Evolutionary conservation across 2,888 invertebrate genomes (phyloP).

Genomic region (Pantelozetes paolii): DNA sequence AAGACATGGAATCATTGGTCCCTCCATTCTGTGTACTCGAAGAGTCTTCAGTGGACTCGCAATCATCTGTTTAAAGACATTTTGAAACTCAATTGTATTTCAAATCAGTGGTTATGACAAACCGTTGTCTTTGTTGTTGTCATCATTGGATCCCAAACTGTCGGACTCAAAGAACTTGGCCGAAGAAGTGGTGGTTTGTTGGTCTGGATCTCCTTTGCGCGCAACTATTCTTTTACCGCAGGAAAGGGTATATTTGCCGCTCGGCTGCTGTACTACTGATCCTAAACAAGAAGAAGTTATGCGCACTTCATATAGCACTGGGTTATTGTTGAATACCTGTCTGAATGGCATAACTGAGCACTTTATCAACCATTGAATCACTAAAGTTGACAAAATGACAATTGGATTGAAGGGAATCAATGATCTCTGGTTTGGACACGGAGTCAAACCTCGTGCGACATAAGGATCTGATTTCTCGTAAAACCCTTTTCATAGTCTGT

Average conservation of each 20-base stretch:
- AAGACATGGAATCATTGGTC: not conserved
- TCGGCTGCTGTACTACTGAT: conserved; percentile 60
- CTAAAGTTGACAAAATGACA: not conserved
- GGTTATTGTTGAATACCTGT: not conserved
- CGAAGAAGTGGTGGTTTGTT: not conserved
- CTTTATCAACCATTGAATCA: not conserved
- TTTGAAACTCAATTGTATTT: no score
- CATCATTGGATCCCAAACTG: not conserved
- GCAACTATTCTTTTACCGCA: conserved; percentile 5
- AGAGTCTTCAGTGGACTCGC: not conserved
- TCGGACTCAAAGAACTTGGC: not conserved
- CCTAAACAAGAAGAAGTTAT: conserved; percentile 52
- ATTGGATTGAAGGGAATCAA: conserved; percentile 56
- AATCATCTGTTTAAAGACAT: not conserved
- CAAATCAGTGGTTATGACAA: not conserved
- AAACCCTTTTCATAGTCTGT: conserved; percentile 58
- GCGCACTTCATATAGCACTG: not conserved
- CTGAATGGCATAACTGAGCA: not conserved
- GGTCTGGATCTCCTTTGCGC: not conserved
- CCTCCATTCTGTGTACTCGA: not conserved
- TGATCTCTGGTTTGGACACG: conserved; percentile 65
- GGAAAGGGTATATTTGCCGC: conserved; percentile 49
- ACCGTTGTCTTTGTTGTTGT: not conserved
- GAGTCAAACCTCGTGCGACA: conserved; percentile 53
- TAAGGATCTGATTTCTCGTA: conserved; percentile 3